Conservation (phyloP, 2,888 invertebrate genomes). For the Sminthurides aquaticus region DNA sequence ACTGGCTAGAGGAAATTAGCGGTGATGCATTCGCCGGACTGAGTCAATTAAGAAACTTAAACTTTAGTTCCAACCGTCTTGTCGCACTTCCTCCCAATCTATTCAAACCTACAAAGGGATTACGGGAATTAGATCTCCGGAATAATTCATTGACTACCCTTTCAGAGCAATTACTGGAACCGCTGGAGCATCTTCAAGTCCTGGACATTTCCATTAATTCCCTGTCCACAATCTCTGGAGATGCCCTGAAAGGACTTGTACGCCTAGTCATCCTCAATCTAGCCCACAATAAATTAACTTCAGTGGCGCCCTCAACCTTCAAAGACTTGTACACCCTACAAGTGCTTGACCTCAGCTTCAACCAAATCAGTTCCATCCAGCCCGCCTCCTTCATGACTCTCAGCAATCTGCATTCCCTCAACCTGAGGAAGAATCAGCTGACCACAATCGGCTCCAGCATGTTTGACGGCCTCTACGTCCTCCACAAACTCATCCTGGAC, state of each 20-base stretch:
- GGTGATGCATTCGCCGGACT: slow-evolving; percentile 68
- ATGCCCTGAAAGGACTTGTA: slow-evolving; percentile 66
- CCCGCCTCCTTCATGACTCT: slow-evolving; percentile 68
- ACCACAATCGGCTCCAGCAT: slow-evolving; percentile 61
- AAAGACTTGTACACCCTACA: slow-evolving; percentile 67
- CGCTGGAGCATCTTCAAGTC: slow-evolving; percentile 60
- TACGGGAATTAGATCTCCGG: slow-evolving; percentile 64
- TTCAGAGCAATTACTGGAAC: slow-evolving; percentile 66
- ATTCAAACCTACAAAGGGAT: slow-evolving; percentile 64
- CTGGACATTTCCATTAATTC: slow-evolving; percentile 67
- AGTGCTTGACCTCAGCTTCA: slow-evolving; percentile 65
- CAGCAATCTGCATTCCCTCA: slow-evolving; percentile 68
- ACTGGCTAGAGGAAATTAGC: slow-evolving; percentile 60
- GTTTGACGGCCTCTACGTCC: slow-evolving; percentile 64
- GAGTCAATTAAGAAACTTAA: slow-evolving; percentile 60
- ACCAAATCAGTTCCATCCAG: slow-evolving; percentile 57
- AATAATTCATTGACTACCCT: slow-evolving; percentile 69
- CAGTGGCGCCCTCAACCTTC: slow-evolving; percentile 64
- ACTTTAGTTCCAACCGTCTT: slow-evolving; percentile 70
- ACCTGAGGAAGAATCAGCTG: slow-evolving; percentile 65
- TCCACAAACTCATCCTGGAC: slow-evolving; percentile 66
- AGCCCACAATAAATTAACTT: slow-evolving; percentile 63
- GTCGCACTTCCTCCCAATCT: slow-evolving; percentile 69
- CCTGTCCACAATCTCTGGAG: slow-evolving; percentile 68
- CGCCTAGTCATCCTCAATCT: slow-evolving; percentile 67